phyloP scores from a whole-genome alignment of 2,113 vertebrate genomes.

The Psophia crepitans region DNA sequence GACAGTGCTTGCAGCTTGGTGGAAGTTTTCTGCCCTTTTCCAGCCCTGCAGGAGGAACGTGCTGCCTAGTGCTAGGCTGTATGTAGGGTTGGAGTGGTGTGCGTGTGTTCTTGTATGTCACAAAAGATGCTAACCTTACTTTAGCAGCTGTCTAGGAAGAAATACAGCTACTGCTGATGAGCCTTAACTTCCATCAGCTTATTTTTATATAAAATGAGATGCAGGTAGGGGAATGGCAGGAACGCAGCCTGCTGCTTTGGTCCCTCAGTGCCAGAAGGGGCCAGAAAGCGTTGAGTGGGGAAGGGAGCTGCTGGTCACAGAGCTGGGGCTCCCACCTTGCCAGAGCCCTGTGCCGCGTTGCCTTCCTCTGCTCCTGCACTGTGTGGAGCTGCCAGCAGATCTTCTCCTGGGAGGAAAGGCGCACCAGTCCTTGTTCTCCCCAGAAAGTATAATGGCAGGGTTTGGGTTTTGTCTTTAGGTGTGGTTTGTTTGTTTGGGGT shows the following conservation, averaged over 20 bases:
- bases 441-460: background rate
- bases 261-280: background rate
- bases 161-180: background rate
- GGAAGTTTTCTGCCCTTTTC: background rate
- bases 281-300: background rate
- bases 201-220: background rate
- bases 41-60: background rate
- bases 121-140: background rate
- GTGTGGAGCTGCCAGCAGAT: background rate
- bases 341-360: background rate
- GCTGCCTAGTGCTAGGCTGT: background rate
- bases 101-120: rapidly evolving
- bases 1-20: background rate
- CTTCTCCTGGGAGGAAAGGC: background rate
- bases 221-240: background rate
- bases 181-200: background rate
- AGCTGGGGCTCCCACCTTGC: background rate
- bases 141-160: background rate
- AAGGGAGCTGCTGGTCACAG: background rate
- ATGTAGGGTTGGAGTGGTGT: background rate
- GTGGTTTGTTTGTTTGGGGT: too few relatives aligned
- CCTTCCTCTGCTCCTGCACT: background rate
- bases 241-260: background rate
- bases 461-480: background rate
- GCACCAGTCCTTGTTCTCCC: background rate